phyloP scores from a whole-genome alignment of 2,888 invertebrate genomes.

The Itoplectis maculator region DNA sequence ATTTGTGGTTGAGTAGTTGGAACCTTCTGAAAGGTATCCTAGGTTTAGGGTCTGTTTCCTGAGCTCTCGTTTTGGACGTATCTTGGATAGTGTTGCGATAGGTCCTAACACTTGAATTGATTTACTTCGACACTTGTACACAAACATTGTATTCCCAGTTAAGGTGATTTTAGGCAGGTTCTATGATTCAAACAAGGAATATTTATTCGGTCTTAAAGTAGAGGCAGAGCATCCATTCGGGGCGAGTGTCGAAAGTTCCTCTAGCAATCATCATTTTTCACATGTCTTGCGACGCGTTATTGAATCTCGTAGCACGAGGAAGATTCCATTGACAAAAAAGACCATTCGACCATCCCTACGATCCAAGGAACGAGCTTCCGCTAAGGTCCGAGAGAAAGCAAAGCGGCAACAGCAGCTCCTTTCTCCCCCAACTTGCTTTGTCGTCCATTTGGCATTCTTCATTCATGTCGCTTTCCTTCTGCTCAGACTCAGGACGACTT shows the following conservation, averaged over 20 bases:
- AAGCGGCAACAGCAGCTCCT: no score
- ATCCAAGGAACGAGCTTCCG: conserved; percentile 2
- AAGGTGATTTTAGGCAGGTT: no score
- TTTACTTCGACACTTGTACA: no score
- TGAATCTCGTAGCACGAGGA: conserved; percentile 48
- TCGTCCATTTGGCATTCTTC: conserved; percentile 39
- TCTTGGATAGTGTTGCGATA: not conserved
- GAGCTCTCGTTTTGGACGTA: not conserved
- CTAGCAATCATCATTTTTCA: conserved; percentile 34
- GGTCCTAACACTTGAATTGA: not conserved
- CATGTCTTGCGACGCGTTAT: conserved; percentile 49
- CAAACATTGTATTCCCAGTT: no score
- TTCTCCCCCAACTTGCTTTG: conserved; percentile 26
- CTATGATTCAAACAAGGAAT: no score
- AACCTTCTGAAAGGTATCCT: not conserved
- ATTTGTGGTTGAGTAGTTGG: not conserved
- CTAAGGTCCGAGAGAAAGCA: conserved; percentile 25
- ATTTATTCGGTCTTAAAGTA: not conserved
- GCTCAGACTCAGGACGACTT: conserved; percentile 8
- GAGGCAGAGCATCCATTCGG: not conserved
- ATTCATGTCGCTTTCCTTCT: conserved; percentile 29
- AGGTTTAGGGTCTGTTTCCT: not conserved
- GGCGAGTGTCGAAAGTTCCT: conserved; percentile 8
- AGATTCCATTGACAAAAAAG: conserved; percentile 8
- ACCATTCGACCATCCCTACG: not conserved